Base-by-base conservation (phyloP, 2,113 vertebrate genomes). In the Nothoprocta pentlandii region DNA sequence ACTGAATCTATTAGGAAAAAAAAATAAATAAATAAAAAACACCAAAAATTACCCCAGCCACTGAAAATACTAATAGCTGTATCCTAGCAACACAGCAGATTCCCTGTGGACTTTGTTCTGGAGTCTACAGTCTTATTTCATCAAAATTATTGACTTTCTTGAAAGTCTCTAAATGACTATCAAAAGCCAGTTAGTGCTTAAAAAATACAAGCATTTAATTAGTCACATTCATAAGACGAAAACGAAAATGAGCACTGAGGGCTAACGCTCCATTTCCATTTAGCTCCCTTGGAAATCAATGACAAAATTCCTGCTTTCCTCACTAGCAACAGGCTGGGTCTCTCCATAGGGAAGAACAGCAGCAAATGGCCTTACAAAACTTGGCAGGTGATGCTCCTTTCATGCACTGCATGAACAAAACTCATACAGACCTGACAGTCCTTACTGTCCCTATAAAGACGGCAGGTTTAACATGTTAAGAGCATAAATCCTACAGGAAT, bases 121-220 rank as follows among this genome's bases (percentile, higher is more conserved):
- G 92, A 90, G 93, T 86, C 85, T 97, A 93, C 88, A 93, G 90
- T 73, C 88, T 94, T 94, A 76, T 95, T 95, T 94, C 92, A 96
- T 95, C 96, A 95, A 90, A 89, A 95, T 95, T 94, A 95, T 93
- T 94, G 95, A 95, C 96, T 96, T 96, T 93, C 92, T 95, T 92
- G 61, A 92, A 93, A 96, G 94, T 94, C 95, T 96, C 96, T 92
- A 93, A 96, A 96, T 73, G 70, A 93, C 83, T 83, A 95, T 97
- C 95, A 95, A 95, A 93, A 90, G 30, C 23, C 92, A 82, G 92
- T 95, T 95, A 95, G 94, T 54, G 89, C 80, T 82, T 96, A 76
- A 93, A 93, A 96, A 96, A 91, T 89, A 92, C 95, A 96, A 95
- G 96, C 96, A 96, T 96, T 96, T 96, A 96, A 97, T 97, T 94